A percentile compares a stretch with the other conserved stretches of the same genome.
Conservation (phyloP, 35 echinoderm and acorn worm species). For the Acanthaster planci region DNA sequence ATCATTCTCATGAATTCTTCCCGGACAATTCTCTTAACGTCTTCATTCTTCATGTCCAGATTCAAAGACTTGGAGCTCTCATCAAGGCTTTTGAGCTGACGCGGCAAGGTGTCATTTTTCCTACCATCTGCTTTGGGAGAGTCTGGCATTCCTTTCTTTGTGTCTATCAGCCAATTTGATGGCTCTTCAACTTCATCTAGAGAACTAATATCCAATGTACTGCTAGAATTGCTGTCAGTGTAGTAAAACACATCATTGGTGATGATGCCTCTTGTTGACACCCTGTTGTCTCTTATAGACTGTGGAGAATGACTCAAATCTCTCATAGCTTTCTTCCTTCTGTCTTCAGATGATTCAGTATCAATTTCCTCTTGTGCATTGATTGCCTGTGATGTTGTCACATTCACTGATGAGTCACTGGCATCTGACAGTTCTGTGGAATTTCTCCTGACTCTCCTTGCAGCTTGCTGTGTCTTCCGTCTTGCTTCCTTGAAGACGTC, state of each 20-base stretch:
- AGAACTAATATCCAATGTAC: conserved; percentile 57
- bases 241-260: no score
- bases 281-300: no score
- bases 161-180: not conserved
- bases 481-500: not conserved
- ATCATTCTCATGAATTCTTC: conserved; percentile 70
- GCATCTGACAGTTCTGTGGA: not conserved
- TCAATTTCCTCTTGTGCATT: no score
- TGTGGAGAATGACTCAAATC: no score
- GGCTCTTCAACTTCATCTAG: conserved; percentile 43
- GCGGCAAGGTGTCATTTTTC: no score
- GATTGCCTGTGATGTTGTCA: not conserved
- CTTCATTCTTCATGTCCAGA: conserved; percentile 9
- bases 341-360: no score
- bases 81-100: no score
- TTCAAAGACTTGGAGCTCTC: not conserved
- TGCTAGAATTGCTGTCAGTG: conserved; percentile 31
- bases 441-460: no score
- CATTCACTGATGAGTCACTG: not conserved
- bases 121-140: no score
- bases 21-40: conserved; percentile 52
- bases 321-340: no score
- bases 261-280: no score
- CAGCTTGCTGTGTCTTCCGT: no score
- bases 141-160: not conserved